Percentiles rank a stretch among this genome's conserved stretches.
phyloP scores from a whole-genome alignment of 2,113 vertebrate species.

The Tragelaphus strepsiceros region DNA sequence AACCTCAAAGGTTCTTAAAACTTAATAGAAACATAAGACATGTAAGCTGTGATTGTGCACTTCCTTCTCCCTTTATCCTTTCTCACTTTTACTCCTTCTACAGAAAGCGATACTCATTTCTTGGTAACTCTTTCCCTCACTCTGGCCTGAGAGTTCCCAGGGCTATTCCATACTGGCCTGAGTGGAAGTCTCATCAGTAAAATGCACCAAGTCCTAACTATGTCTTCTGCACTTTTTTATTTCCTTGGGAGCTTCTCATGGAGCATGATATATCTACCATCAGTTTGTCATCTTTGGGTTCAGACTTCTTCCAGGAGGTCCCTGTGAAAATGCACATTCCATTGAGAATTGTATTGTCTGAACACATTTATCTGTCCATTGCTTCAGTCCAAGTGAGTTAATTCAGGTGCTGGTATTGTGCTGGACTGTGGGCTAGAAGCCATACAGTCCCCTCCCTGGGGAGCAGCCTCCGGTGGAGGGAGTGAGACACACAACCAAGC shows the following conservation, averaged over 20 bases:
- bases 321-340: neutral
- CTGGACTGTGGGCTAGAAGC: neutral
- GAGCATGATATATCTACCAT: neutral
- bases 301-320: neutral
- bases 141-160: neutral
- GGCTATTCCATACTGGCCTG: neutral
- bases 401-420: neutral
- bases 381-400: neutral
- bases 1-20: neutral
- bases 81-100: neutral
- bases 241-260: neutral
- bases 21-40: neutral
- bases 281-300: neutral
- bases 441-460: neutral
- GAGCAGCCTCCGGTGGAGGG: neutral
- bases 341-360: neutral
- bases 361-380: neutral
- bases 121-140: neutral
- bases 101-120: neutral
- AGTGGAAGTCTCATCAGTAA: neutral
- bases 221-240: no score
- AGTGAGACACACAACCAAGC: neutral
- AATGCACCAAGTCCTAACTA: neutral
- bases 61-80: neutral
- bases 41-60: neutral